phyloP scores from a whole-genome alignment of 2,797 vertebrate genomes.

The Dipus sagitta region DNA sequence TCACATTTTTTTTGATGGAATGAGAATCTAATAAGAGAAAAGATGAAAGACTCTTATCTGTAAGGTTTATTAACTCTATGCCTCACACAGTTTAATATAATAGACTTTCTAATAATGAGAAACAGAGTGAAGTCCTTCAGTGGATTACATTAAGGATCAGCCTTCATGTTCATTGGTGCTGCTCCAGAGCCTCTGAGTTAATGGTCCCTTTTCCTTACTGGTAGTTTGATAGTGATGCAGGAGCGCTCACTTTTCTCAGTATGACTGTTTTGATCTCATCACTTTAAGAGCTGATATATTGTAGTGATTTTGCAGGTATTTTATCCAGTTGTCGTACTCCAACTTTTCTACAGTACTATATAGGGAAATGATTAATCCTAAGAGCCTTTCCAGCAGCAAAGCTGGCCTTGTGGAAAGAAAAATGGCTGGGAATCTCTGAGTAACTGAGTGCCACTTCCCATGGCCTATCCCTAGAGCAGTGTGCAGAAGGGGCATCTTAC shows the following conservation, averaged over 20 bases:
- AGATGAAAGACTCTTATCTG: background rate
- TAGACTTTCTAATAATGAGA: background rate
- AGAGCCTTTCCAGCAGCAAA: background rate
- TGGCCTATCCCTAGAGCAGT: background rate
- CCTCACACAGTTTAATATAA: background rate
- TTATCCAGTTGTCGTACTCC: background rate
- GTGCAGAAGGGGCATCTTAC: background rate
- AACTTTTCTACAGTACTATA: background rate
- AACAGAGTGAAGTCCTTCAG: background rate
- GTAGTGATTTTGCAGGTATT: background rate
- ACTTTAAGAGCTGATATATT: background rate
- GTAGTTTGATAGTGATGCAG: background rate
- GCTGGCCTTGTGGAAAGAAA: background rate
- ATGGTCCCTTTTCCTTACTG: background rate
- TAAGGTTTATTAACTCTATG: background rate
- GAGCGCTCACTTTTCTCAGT: background rate
- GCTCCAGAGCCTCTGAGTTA: background rate
- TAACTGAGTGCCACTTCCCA: background rate
- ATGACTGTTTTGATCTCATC: background rate
- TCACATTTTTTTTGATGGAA: background rate
- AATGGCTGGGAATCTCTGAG: background rate
- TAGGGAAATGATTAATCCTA: background rate
- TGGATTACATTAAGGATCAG: background rate
- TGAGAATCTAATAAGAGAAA: conserved; percentile 40
- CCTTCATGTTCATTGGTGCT: fast-evolving